Evolutionary conservation across 2,888 invertebrate genomes (phyloP).

Genomic region (Exephanes ischioxanthus): DNA sequence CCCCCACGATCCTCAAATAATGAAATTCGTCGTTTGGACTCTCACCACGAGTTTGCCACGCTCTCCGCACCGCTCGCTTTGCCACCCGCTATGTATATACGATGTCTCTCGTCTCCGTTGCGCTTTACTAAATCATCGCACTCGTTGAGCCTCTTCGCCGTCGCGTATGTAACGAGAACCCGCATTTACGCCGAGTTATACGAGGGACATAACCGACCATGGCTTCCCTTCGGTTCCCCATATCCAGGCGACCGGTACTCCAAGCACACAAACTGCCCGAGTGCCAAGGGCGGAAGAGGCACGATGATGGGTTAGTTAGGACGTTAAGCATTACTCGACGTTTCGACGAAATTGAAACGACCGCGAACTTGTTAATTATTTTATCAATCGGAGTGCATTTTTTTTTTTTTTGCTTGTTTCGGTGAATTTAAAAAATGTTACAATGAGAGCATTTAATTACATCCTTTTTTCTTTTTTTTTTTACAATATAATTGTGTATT

Average conservation of each 20-base stretch:
- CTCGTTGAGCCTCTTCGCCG: conserved; percentile 20
- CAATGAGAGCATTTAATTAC: too few relatives aligned
- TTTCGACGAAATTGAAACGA: not conserved
- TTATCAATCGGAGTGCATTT: too few relatives aligned
- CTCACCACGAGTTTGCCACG: conserved; percentile 43
- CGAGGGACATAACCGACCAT: conserved; percentile 49
- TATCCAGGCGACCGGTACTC: conserved; percentile 1
- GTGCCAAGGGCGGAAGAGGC: conserved; percentile 19
- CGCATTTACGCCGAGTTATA: conserved; percentile 41
- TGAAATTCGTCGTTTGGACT: conserved; percentile 50
- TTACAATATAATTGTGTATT: too few relatives aligned
- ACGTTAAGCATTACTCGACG: not conserved
- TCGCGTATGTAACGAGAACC: conserved; percentile 29
- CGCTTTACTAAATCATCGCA: conserved; percentile 36
- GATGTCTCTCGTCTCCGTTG: not conserved
- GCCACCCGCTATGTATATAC: conserved; percentile 1
- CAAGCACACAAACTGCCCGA: conserved; percentile 18
- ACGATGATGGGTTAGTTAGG: conserved; percentile 1
- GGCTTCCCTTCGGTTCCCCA: conserved; percentile 27
- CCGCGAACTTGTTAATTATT: not conserved
- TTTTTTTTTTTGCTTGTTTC: not conserved
- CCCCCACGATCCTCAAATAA: conserved; percentile 34
- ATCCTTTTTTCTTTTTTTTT: not conserved
- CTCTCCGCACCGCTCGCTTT: not conserved
- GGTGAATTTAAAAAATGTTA: not conserved